A percentile compares a stretch with the other conserved stretches of the same genome.
phyloP scores from a whole-genome alignment of 2,797 vertebrate species.

The Labroides dimidiatus region DNA sequence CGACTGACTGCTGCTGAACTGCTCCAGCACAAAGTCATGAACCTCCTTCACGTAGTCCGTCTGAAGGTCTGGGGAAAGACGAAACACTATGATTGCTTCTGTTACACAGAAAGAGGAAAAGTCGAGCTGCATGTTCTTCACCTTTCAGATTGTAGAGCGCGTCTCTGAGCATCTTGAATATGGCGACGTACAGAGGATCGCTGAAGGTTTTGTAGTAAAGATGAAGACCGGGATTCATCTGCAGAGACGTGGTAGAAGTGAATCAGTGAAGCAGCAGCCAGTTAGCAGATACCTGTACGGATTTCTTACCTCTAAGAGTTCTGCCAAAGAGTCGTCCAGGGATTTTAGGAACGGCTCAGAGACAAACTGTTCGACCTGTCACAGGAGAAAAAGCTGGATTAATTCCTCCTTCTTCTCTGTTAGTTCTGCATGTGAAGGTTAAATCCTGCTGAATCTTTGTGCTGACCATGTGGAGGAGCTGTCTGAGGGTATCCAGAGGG shows the following conservation, averaged over 20 bases:
- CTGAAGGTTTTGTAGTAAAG: conserved; percentile 93
- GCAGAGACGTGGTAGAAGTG: conserved; percentile 58
- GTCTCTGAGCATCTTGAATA: conserved; percentile 98
- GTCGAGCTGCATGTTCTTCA: conserved; percentile 57
- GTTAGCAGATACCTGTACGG: neutral
- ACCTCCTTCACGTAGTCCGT: conserved; percentile 91
- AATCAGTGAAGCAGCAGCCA: neutral
- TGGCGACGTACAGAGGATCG: conserved; percentile 90
- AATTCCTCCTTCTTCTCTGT: too few relatives aligned
- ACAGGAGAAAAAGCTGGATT: neutral
- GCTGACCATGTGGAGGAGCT: conserved; percentile 90
- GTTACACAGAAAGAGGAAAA: too few relatives aligned
- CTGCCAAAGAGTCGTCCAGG: conserved; percentile 86
- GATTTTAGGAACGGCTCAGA: conserved; percentile 90
- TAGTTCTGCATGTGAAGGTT: too few relatives aligned
- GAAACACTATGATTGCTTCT: neutral
- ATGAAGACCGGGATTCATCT: conserved; percentile 79
- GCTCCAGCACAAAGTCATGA: conserved; percentile 96
- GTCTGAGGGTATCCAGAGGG: conserved; percentile 89
- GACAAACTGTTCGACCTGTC: conserved; percentile 92
- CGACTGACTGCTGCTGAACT: conserved; percentile 94
- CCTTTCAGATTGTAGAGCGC: conserved; percentile 95
- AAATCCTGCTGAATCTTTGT: neutral
- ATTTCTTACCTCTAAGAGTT: conserved; percentile 86
- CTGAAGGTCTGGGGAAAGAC: conserved; percentile 84